These are phyloP conservation scores for Tarsius wallacei DNA, from an alignment of 2,797 vertebrate genomes.

Conservation along the genomic window DNA sequence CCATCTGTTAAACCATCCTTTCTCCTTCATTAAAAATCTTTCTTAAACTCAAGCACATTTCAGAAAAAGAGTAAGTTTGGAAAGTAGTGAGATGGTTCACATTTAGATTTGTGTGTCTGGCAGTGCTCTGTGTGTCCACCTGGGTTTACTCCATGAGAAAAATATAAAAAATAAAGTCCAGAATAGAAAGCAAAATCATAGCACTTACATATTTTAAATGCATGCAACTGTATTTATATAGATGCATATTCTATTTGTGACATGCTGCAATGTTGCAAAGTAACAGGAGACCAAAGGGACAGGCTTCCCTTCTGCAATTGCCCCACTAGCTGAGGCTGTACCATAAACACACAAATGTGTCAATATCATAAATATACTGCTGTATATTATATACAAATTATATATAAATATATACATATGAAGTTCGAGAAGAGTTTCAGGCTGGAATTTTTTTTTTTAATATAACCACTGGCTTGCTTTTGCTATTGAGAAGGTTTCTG, in stretches of 20 bases:
- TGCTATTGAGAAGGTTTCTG: not conserved
- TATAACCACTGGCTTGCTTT: not conserved
- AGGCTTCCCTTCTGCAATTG: not conserved
- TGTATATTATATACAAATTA: no score
- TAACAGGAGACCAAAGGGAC: not conserved
- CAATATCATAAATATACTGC: not conserved
- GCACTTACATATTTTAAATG: conserved; percentile 52
- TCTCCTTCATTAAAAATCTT: conserved; percentile 81
- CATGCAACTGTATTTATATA: not conserved
- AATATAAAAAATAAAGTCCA: not conserved
- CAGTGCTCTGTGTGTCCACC: not conserved
- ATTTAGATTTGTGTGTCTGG: conserved; percentile 59
- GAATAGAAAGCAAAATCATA: not conserved
- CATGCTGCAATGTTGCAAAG: not conserved
- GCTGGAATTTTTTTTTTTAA: not conserved
- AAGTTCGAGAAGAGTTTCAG: conserved; percentile 1
- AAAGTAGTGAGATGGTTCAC: conserved; percentile 49
- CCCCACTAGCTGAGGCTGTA: not conserved
- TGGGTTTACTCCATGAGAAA: conserved; percentile 59
- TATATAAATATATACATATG: not conserved
- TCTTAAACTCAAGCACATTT: conserved; percentile 72
- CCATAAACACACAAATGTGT: not conserved
- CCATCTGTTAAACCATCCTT: conserved; percentile 82
- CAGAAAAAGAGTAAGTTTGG: conserved; percentile 64
- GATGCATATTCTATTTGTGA: not conserved